Conservation (phyloP, 2,797 vertebrate species). For the Rhinatrema bivittatum region DNA sequence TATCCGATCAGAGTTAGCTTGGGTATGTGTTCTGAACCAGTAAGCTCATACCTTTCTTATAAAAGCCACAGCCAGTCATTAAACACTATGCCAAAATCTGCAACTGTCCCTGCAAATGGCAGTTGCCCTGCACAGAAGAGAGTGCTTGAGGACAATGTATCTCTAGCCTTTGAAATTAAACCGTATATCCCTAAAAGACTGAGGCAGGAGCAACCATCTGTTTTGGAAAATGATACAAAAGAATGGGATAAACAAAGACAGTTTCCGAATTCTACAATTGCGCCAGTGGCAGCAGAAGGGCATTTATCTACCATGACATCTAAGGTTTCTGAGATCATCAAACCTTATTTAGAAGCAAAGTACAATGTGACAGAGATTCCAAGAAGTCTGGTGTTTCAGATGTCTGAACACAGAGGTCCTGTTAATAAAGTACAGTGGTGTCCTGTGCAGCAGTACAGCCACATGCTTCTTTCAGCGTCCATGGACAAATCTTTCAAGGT, state of each 20-base stretch:
- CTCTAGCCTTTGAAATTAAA: conserved; percentile 43
- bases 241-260: background rate
- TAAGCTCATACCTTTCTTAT: too few species aligned
- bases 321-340: conserved; percentile 63
- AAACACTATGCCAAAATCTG: conserved; percentile 3
- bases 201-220: conserved; percentile 38
- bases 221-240: background rate
- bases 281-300: conserved; percentile 11
- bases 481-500: conserved; percentile 95
- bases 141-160: conserved; percentile 2
- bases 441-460: conserved; percentile 69
- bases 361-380: conserved; percentile 58
- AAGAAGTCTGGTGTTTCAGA: conserved; percentile 56
- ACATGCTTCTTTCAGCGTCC: conserved; percentile 84
- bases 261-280: conserved; percentile 4
- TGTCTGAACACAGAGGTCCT: conserved; percentile 72
- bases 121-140: conserved; percentile 45
- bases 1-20: background rate
- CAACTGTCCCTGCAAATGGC: background rate
- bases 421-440: conserved; percentile 85
- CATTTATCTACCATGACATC: too few species aligned
- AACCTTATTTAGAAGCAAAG: conserved; percentile 60
- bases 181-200: conserved; percentile 83
- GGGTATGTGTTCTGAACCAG: too few species aligned
- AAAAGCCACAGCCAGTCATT: background rate